phyloP scores from a whole-genome alignment of 53 echinoderm and acorn worm species.

The Echinarachnius parma region DNA sequence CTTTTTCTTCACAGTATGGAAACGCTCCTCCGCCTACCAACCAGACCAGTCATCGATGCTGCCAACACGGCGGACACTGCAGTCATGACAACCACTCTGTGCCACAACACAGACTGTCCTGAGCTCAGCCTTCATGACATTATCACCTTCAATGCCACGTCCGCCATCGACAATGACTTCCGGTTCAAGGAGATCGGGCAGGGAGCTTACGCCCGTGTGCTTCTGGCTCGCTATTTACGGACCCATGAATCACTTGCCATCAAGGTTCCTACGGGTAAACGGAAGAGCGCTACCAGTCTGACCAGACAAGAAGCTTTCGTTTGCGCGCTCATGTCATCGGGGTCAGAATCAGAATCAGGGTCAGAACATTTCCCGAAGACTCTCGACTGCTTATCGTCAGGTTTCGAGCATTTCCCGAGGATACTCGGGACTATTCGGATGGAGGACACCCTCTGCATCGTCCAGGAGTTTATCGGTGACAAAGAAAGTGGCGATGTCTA shows the following conservation, averaged over 20 bases:
- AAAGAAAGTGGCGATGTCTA: conserved; percentile 1
- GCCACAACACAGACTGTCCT: too few relatives aligned
- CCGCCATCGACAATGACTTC: conserved; percentile 11
- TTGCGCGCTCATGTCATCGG: neutral
- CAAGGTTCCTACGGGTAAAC: neutral
- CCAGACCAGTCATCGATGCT: neutral
- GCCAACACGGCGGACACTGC: neutral
- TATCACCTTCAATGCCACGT: conserved; percentile 25
- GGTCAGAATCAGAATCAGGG: too few relatives aligned
- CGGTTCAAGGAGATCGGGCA: conserved; percentile 14
- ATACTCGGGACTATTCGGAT: conserved; percentile 5
- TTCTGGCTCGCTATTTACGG: neutral
- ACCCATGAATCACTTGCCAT: conserved; percentile 1
- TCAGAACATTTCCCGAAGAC: too few relatives aligned
- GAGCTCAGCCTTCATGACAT: conserved; percentile 11
- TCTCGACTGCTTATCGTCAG: too few relatives aligned
- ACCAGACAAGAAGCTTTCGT: conserved; percentile 13
- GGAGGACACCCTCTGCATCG: conserved; percentile 8
- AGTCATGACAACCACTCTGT: neutral
- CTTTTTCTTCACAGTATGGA: neutral
- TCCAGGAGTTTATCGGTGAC: conserved; percentile 23
- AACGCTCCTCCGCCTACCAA: neutral
- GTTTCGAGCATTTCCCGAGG: neutral
- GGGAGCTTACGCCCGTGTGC: conserved; percentile 13
- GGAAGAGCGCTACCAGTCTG: neutral